Evolutionary conservation across 2,888 invertebrate genomes (phyloP).

Genomic region (Philereme transversata): DNA sequence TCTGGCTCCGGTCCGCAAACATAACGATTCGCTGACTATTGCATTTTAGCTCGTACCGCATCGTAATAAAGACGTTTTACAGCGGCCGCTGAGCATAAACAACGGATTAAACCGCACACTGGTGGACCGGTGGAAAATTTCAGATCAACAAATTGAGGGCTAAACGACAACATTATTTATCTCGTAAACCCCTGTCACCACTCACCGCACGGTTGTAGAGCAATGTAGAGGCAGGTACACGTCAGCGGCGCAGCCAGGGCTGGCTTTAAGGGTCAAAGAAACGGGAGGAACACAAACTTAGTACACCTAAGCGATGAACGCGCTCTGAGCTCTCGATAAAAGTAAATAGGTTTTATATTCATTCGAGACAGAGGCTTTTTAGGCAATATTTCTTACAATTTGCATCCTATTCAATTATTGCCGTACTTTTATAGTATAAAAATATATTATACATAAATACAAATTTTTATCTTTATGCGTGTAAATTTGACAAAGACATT

Average conservation of each 20-base stretch:
- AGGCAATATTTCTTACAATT: too few relatives aligned
- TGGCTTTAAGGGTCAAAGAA: background rate
- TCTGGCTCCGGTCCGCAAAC: conserved; percentile 2
- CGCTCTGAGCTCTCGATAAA: too few relatives aligned
- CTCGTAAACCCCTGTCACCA: conserved; percentile 50
- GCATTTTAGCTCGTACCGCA: conserved; percentile 36
- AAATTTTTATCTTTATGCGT: too few relatives aligned
- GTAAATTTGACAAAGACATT: too few relatives aligned
- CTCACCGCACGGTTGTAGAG: conserved; percentile 44
- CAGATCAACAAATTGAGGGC: conserved; percentile 54
- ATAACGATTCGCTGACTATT: conserved; percentile 27
- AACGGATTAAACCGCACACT: conserved; percentile 34
- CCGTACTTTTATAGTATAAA: too few relatives aligned
- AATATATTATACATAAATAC: too few relatives aligned
- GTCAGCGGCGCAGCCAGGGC: background rate
- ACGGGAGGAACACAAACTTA: too few relatives aligned
- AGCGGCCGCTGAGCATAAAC: conserved; percentile 32
- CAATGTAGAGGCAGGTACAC: conserved; percentile 37
- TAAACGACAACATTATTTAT: conserved; percentile 56
- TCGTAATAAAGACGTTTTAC: conserved; percentile 40
- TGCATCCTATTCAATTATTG: too few relatives aligned
- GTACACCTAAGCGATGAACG: too few relatives aligned
- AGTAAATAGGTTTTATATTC: too few relatives aligned
- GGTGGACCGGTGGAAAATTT: conserved; percentile 37
- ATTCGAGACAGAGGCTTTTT: too few relatives aligned